Percentiles rank a stretch among this genome's conserved stretches.
phyloP scores from a whole-genome alignment of 2,797 vertebrate genomes.

The Sylvilagus floridanus region DNA sequence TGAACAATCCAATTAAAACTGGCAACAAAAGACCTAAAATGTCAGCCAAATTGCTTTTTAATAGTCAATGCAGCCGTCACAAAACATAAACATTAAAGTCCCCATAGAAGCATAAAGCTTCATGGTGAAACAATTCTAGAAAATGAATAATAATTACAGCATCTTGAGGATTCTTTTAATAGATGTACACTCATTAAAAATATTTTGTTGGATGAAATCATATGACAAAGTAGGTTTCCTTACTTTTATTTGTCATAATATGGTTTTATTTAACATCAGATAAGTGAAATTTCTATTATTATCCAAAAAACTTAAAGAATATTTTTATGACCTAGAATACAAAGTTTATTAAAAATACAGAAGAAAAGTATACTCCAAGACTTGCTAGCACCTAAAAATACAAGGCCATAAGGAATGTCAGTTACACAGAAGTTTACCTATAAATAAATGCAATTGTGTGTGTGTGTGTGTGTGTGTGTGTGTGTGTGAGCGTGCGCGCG shows the following conservation, averaged over 20 bases:
- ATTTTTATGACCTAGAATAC: constrained; percentile 76
- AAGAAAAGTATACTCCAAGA: constrained; percentile 50
- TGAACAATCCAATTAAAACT: constrained; percentile 93
- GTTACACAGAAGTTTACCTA: not conserved
- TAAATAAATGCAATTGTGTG: not conserved
- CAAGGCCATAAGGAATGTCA: not conserved
- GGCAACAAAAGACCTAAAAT: constrained; percentile 92
- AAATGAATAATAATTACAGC: constrained; percentile 92
- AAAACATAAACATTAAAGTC: constrained; percentile 92
- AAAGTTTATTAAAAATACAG: constrained; percentile 55
- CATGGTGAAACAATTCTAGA: constrained; percentile 90
- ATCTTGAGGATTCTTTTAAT: constrained; percentile 90
- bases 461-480: not conserved
- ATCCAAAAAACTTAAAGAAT: constrained; percentile 80
- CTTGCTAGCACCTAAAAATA: constrained; percentile 45
- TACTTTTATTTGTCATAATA: constrained; percentile 85
- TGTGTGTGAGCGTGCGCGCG: not conserved
- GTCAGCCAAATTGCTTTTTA: constrained; percentile 93
- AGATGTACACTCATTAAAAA: constrained; percentile 89
- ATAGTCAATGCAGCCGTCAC: constrained; percentile 90
- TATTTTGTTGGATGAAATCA: constrained; percentile 88
- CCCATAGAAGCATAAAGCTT: constrained; percentile 89
- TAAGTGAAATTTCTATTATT: constrained; percentile 81
- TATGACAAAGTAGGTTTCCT: constrained; percentile 86
- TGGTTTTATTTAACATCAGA: constrained; percentile 83